phyloP scores from a whole-genome alignment of 2,888 invertebrate species.

The Kryphioiulus occultus region DNA sequence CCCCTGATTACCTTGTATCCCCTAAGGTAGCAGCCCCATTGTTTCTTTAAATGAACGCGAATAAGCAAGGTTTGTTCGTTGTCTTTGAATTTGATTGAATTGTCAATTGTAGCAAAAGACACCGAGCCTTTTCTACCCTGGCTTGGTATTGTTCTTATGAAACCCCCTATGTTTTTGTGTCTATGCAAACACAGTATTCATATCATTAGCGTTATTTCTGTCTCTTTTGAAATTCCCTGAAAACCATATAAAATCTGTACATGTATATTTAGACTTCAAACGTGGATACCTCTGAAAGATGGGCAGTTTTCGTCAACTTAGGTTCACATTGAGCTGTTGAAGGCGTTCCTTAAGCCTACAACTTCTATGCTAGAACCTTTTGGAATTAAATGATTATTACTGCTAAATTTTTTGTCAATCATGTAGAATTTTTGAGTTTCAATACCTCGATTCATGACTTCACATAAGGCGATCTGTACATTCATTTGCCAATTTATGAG shows the following conservation, averaged over 20 bases:
- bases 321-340: too few species aligned
- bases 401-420: too few species aligned
- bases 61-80: neutral
- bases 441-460: too few species aligned
- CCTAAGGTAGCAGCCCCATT: constrained; percentile 46
- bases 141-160: neutral
- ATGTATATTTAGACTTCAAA: neutral
- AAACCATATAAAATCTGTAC: neutral
- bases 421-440: too few species aligned
- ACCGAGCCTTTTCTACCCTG: neutral
- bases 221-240: neutral
- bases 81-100: constrained; percentile 12
- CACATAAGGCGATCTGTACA: too few species aligned
- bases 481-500: too few species aligned
- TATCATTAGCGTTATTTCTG: neutral
- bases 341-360: too few species aligned
- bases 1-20: constrained; percentile 48
- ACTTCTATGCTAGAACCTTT: too few species aligned
- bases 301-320: neutral
- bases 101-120: constrained; percentile 1
- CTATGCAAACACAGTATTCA: neutral
- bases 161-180: neutral
- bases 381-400: too few species aligned
- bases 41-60: constrained; percentile 45
- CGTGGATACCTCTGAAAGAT: neutral